phyloP scores from a whole-genome alignment of 2,113 vertebrate species.

The Nettapus auritus region DNA sequence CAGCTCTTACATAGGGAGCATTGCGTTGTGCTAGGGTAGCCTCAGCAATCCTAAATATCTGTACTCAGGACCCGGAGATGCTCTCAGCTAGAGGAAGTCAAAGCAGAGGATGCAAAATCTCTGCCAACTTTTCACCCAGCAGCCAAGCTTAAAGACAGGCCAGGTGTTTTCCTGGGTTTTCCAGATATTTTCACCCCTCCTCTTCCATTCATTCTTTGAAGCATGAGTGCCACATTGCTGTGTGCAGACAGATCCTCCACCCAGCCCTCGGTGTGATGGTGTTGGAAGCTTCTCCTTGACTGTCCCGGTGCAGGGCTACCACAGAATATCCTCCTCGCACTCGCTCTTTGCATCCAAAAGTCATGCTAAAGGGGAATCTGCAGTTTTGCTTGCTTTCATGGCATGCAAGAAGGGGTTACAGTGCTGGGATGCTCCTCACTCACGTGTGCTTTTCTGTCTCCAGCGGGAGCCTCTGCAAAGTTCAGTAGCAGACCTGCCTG shows the following conservation, averaged over 20 bases:
- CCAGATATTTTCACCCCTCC: not conserved
- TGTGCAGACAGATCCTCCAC: not conserved
- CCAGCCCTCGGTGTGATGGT: not conserved
- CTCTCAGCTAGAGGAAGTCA: not conserved
- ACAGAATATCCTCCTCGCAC: not conserved
- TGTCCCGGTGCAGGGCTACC: no score
- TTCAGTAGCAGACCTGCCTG: not conserved
- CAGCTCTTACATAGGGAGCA: fast-evolving
- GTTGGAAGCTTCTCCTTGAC: not conserved
- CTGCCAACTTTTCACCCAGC: no score
- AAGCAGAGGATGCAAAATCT: not conserved
- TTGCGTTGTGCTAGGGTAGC: not conserved
- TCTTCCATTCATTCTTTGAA: not conserved
- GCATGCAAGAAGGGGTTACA: constrained; percentile 18
- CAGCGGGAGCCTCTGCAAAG: constrained; percentile 42
- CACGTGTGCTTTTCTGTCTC: fast-evolving
- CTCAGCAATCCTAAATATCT: not conserved
- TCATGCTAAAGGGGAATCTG: fast-evolving
- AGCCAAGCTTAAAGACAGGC: not conserved
- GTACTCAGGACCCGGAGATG: not conserved
- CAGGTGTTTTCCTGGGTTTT: not conserved
- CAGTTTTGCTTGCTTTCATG: not conserved
- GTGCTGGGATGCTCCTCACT: not conserved
- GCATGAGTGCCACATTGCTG: not conserved
- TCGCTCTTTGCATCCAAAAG: fast-evolving